Conservation (phyloP, 2,113 vertebrate genomes). For the Furnarius figulus region DNA sequence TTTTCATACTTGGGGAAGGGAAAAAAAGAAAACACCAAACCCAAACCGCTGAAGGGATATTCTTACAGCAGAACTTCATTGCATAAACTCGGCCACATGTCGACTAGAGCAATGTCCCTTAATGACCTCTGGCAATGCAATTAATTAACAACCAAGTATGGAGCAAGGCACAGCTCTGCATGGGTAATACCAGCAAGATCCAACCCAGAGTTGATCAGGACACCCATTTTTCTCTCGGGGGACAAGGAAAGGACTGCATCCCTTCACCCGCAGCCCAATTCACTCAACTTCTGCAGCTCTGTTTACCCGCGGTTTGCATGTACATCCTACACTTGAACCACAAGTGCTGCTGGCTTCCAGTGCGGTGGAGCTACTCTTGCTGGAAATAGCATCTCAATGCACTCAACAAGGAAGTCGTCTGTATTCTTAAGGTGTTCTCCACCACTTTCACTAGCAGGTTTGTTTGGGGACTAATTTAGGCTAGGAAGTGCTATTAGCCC, state of each 20-base stretch:
- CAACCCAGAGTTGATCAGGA: background rate
- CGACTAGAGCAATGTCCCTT: slow-evolving; percentile 55
- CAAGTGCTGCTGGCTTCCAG: slow-evolving; percentile 43
- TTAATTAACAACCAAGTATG: background rate
- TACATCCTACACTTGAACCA: slow-evolving; percentile 42
- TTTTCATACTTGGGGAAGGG: slow-evolving; percentile 52
- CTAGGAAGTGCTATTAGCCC: background rate
- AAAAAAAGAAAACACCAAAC: slow-evolving; percentile 59
- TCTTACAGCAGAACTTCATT: slow-evolving; percentile 61
- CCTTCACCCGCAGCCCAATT: background rate
- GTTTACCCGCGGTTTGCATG: slow-evolving; percentile 68
- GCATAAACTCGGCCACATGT: slow-evolving; percentile 55
- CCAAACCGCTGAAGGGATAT: slow-evolving; percentile 53
- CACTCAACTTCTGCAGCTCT: background rate
- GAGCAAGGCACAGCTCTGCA: background rate
- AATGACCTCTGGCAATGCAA: slow-evolving; percentile 41
- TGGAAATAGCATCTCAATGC: slow-evolving; percentile 11
- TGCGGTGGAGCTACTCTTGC: slow-evolving; percentile 15
- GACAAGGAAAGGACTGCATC: background rate
- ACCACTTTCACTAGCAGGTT: background rate
- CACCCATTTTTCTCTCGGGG: background rate
- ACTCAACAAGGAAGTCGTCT: background rate
- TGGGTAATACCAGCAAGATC: background rate
- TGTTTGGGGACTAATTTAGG: background rate
- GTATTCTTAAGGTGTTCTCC: background rate